Evolutionary conservation across 1,140 invertebrate species (phyloP).

Genomic region (Coenobita brevimanus): DNA sequence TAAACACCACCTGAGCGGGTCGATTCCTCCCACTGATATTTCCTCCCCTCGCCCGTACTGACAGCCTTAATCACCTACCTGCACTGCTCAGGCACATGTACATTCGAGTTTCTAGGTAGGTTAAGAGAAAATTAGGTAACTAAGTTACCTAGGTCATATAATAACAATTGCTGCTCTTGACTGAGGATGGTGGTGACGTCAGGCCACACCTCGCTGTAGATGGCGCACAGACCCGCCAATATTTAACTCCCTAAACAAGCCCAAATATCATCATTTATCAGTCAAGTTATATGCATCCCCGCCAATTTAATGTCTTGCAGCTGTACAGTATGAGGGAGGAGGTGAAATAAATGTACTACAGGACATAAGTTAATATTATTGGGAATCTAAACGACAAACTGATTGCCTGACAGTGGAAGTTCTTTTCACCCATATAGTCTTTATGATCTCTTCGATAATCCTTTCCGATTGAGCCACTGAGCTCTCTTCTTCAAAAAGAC

Average conservation of each 20-base stretch:
- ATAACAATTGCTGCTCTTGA: not conserved
- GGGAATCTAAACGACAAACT: too few relatives aligned
- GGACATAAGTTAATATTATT: too few relatives aligned
- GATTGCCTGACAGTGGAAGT: too few relatives aligned
- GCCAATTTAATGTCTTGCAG: too few relatives aligned
- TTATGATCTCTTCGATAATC: too few relatives aligned
- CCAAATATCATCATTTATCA: too few relatives aligned
- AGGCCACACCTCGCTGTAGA: conserved; percentile 40
- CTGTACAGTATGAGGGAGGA: too few relatives aligned
- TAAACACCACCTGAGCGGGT: conserved; percentile 43
- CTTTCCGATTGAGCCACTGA: too few relatives aligned
- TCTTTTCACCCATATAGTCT: too few relatives aligned
- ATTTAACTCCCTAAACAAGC: conserved; percentile 14
- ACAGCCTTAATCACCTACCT: conserved; percentile 36
- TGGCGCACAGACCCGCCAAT: conserved; percentile 40
- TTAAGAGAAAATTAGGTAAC: not conserved
- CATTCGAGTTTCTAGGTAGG: not conserved
- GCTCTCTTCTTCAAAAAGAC: too few relatives aligned
- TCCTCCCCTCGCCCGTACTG: conserved; percentile 5
- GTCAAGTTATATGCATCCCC: too few relatives aligned
- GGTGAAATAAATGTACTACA: too few relatives aligned
- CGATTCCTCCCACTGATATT: conserved; percentile 31
- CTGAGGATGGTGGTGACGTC: conserved; percentile 2
- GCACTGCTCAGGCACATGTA: not conserved
- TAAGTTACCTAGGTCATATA: not conserved